Percentiles rank a stretch among this genome's conserved stretches.
Conservation (phyloP, 2,888 invertebrate genomes). For the Allygus modestus region DNA sequence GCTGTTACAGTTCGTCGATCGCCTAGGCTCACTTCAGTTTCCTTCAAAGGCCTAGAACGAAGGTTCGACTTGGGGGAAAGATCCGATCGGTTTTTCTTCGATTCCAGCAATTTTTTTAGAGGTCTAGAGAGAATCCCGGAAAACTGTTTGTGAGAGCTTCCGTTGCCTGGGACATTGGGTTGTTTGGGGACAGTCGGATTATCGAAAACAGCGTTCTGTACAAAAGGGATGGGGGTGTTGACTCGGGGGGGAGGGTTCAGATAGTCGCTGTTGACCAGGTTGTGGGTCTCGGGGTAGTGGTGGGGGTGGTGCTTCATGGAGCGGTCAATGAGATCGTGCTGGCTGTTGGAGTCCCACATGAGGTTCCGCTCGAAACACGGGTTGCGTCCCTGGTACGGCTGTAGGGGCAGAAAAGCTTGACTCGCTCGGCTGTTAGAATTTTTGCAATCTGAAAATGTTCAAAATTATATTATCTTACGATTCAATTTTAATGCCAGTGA, state of each 20-base stretch:
- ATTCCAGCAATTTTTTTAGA: conserved; percentile 54
- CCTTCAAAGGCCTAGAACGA: conserved; percentile 47
- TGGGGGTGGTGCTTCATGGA: conserved; percentile 69
- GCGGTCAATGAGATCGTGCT: conserved; percentile 54
- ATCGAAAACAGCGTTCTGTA: conserved; percentile 84
- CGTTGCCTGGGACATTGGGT: conserved; percentile 72
- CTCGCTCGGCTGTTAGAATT: conserved; percentile 61
- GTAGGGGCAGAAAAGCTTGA: conserved; percentile 78
- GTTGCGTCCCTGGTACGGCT: conserved; percentile 91
- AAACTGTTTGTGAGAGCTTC: conserved; percentile 44
- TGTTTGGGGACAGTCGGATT: conserved; percentile 73
- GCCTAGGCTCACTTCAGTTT: conserved; percentile 55
- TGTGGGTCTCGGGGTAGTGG: conserved; percentile 71
- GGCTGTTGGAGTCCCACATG: conserved; percentile 59
- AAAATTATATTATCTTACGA: not conserved
- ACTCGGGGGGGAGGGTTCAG: conserved; percentile 73
- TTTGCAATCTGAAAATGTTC: conserved; percentile 59
- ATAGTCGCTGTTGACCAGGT: conserved; percentile 70
- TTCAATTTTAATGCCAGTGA: too few relatives aligned
- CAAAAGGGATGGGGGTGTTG: conserved; percentile 82
- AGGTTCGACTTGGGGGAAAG: conserved; percentile 48
- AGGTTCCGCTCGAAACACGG: conserved; percentile 88
- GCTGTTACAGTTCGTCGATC: conserved; percentile 54
- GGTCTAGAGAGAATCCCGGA: conserved; percentile 50
- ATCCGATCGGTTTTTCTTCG: conserved; percentile 57